Conservation (phyloP, 2,797 vertebrate genomes). For the Carapus acus region DNA sequence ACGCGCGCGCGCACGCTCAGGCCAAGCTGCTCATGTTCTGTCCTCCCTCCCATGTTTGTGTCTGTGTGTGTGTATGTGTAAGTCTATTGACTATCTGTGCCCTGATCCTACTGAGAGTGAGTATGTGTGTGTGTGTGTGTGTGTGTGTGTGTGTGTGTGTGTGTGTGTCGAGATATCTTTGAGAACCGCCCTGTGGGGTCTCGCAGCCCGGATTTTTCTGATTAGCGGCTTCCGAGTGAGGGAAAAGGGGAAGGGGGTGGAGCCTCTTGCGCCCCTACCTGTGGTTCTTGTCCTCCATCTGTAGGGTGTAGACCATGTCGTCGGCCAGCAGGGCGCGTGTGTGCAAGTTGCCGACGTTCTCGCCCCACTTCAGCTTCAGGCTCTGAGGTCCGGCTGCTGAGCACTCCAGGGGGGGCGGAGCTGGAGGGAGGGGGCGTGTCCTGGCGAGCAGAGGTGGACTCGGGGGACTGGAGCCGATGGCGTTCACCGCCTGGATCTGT, state of each 20-base stretch:
- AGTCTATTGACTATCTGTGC: slow-evolving; percentile 42
- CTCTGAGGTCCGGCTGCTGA: slow-evolving; percentile 92
- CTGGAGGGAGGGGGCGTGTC: slow-evolving; percentile 88
- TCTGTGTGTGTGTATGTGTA: slow-evolving; percentile 14
- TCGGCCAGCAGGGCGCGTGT: slow-evolving; percentile 74
- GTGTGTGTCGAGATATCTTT: too few species aligned
- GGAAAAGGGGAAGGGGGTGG: too few species aligned
- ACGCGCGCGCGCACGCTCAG: neutral
- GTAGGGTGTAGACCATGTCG: slow-evolving; percentile 85
- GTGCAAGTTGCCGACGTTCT: slow-evolving; percentile 71
- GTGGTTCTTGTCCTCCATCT: slow-evolving; percentile 93
- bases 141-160: too few species aligned
- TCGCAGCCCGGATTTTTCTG: too few species aligned
- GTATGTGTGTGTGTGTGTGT: too few species aligned
- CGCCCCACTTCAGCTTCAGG: slow-evolving; percentile 96
- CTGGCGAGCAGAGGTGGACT: slow-evolving; percentile 81
- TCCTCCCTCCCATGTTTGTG: slow-evolving; percentile 13
- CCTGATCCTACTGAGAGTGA: neutral
- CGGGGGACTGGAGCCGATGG: slow-evolving; percentile 84
- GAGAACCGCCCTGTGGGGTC: too few species aligned
- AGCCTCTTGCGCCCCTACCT: slow-evolving; percentile 72
- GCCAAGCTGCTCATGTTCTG: slow-evolving; percentile 10
- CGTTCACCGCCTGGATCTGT: slow-evolving; percentile 90
- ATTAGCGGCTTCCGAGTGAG: too few species aligned
- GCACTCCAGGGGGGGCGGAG: slow-evolving; percentile 90